phyloP scores from a whole-genome alignment of 2,113 vertebrate species.

The Serinus canaria region DNA sequence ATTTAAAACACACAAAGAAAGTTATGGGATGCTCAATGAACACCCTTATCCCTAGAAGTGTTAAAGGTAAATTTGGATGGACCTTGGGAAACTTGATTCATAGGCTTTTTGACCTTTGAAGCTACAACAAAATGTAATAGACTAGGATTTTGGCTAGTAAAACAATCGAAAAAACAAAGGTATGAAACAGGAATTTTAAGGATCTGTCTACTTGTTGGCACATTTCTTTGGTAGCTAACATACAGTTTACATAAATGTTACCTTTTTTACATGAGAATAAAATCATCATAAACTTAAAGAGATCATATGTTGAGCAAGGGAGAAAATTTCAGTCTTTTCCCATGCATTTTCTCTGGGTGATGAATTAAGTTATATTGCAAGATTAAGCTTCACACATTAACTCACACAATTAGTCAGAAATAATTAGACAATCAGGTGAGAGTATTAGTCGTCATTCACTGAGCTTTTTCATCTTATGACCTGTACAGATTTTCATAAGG shows the following conservation, averaged over 20 bases:
- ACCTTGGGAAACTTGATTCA: neutral
- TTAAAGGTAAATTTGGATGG: neutral
- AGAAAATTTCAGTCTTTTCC: constrained; percentile 19
- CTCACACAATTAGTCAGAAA: constrained; percentile 59
- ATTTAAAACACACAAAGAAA: neutral
- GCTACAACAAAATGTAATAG: neutral
- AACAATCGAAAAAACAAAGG: neutral
- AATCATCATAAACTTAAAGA: neutral
- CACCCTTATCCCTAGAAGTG: neutral
- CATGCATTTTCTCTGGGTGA: constrained; percentile 14
- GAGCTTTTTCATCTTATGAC: constrained; percentile 63
- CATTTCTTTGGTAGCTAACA: neutral
- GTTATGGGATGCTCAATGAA: neutral
- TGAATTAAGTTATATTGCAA: constrained; percentile 47
- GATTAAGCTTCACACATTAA: constrained; percentile 58
- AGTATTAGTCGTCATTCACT: constrained; percentile 48
- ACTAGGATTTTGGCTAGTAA: neutral
- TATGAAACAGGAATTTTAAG: neutral
- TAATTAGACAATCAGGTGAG: constrained; percentile 57
- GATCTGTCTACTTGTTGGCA: neutral
- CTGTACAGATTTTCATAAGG: constrained; percentile 45
- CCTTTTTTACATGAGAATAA: neutral
- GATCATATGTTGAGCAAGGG: neutral
- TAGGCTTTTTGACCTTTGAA: neutral
- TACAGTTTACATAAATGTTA: neutral